Evolutionary conservation across 2,888 invertebrate species (phyloP), one percentile per base, ranked within the genome.

Genomic region (Dryococelus australis): DNA sequence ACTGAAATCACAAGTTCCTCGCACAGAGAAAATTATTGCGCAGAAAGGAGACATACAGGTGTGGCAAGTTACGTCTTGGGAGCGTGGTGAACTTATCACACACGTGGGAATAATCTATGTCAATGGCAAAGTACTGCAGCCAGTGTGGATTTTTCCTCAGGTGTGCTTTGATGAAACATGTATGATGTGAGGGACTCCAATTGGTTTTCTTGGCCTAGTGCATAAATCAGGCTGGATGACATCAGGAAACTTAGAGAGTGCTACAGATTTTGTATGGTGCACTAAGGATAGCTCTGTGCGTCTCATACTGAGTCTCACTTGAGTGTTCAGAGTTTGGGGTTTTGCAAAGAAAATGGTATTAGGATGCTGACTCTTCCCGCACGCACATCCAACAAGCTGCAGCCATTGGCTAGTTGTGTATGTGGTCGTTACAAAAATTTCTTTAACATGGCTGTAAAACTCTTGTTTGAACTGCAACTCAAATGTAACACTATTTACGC

Each of bases 1-100:
- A 91, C 91, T 0, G 92, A 91, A 0, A 89, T 92, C 0, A 91
- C 92, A 6, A 8, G 92, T 92, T 8, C 91, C 92, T 87, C 91
- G 90, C 88, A 91, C 92, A n/a, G 88, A 90, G 85, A 90, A 90
- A 89, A 88, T 92, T 65, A 88, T 92, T 86, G 92, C 91, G 6
- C 88, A 89, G 89, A 91, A 90, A 89, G 92, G 92, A 79, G 86
- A 87, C 10, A 91, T 91, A 87, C 92, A 92, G 90, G 91, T 92
- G 16, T 91, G 92, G 35, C 89, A 90, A 9, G 87, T 92, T 47
- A 92, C 91, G 28, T 92, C 92, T 20, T 91, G 90, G 10, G 92
- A 92, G 90, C 88, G 28, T 35, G 83, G 35, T 1, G 83, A 83
- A 83, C 83, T 83, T 35, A 43, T 83, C 83, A 83, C 35, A 28